Evolutionary conservation across 2,113 vertebrate genomes (phyloP), one percentile per base, ranked within the genome.

Genomic region (Amblyopsis rosae): DNA sequence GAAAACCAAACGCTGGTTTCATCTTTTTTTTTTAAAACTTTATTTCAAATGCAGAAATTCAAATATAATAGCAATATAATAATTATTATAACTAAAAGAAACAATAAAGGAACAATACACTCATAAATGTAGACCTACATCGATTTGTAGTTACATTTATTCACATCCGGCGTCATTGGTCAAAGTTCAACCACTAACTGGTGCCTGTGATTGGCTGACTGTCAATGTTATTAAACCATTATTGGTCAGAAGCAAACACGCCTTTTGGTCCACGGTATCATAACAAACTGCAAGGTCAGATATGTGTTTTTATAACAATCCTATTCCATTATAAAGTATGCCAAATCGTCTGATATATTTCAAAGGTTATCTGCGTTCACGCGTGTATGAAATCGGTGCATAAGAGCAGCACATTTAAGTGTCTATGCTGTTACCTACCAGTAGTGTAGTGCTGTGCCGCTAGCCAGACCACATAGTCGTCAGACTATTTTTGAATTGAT

Each of bases 241-340:
- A 91, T 90, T 90, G 88, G 88, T 17, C 13, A 1, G 19, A 48
- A 53, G 1, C 1, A 59, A 41, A 76, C 82, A 87, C 85, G 72
- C 85, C 78, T 89, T 73, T 45, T 10, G 4, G 12, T 33, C 67
- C 7, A 6, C 33, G 26, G 26, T 57, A 51, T 7, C 59, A 69
- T n/a, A 84, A 82, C 69, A 77, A 48, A 74, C 58, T 16, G 57
- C 88, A 91, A 91, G 90, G 90, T 91, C 90, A 91, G 90, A 79
- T 80, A 35, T 60, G 12, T 35, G 12, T n/a, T n/a, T 54, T 6
- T 54, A 54, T 17, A n/a, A 54, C 53, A 54, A 16, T 54, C 53
- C 53, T 54, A 16, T 9, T 15, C 16, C 16, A 54, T 9, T 54
- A n/a, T 54, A 54, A 54, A 15, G 16, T 15, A 41, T 41, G 35